A percentile compares a stretch with the other conserved stretches of the same genome.
These are phyloP conservation scores for Caenorhabditis sp. DNA, from an alignment of 2,888 invertebrate genomes.

Conservation along the genomic window DNA sequence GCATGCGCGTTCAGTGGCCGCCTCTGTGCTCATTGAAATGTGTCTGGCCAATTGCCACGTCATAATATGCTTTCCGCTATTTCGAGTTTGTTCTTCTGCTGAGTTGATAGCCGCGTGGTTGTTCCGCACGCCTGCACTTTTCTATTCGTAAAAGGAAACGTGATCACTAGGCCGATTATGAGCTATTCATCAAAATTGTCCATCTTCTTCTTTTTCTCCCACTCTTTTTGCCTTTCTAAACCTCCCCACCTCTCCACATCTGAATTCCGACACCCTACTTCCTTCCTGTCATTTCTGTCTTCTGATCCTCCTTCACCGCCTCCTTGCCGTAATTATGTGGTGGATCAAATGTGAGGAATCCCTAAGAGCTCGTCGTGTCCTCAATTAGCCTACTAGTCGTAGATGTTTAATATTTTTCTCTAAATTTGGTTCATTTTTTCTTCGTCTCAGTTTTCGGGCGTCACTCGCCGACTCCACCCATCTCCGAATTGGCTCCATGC, in stretches of 20 bases:
- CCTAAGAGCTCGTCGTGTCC: neutral
- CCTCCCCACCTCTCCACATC: neutral
- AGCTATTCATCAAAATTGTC: slow-evolving; percentile 31
- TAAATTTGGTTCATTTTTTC: neutral
- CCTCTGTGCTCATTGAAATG: neutral
- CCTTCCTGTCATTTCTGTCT: slow-evolving; percentile 1
- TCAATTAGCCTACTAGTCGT: neutral
- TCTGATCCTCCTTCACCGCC: slow-evolving; percentile 7
- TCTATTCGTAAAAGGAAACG: slow-evolving; percentile 22
- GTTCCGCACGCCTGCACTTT: slow-evolving; percentile 32
- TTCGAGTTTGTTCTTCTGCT: neutral
- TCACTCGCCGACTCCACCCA: slow-evolving; percentile 12
- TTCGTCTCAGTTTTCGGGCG: neutral
- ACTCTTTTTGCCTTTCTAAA: slow-evolving; percentile 13
- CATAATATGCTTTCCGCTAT: neutral
- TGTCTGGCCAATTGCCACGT: neutral
- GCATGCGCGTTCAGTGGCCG: neutral
- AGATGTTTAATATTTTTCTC: slow-evolving; percentile 22
- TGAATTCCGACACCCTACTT: slow-evolving; percentile 22
- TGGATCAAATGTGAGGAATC: slow-evolving; percentile 34
- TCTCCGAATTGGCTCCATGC: slow-evolving; percentile 5
- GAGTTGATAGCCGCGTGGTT: slow-evolving; percentile 15
- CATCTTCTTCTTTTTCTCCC: too few relatives aligned
- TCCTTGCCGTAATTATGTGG: neutral
- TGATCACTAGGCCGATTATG: slow-evolving; percentile 27